Evolutionary conservation across 2,113 vertebrate species (phyloP), one percentile per base, ranked within the genome.

Genomic region (Centropristis striata): DNA sequence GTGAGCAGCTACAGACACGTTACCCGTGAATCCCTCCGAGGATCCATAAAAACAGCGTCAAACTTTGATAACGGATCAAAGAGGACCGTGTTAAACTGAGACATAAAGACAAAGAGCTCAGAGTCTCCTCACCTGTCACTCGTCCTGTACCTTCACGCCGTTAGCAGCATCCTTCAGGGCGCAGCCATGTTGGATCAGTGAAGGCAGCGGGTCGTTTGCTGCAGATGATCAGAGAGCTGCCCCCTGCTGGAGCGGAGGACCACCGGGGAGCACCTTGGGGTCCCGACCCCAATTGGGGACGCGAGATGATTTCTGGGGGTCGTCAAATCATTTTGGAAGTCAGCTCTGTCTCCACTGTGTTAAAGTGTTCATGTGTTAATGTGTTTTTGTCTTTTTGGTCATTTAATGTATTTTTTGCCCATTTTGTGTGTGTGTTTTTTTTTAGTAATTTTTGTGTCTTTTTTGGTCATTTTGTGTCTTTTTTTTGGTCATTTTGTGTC

Each of bases 171-270:
- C 79, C 74, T 65, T 65, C 85, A 87, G 93, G 91, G 93, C 86
- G 93, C 92, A 88, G 93, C 75, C 93, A 94, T 94, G 23, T 94
- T 94, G 83, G 78, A 79, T 81, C 36, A 25, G 11, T 66, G 57
- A 69, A 50, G 36, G 10, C 7, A 9, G 71, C 11, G 0, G 4
- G 1, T 0, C 10, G 42, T 8, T 11, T 5, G 57, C 46, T 15
- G 63, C 73, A 1, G 47, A 0, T 4, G 0, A 0, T 37, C 54
- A 8, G 11, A 1, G 54, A 1, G 13, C 54, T 47, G 90, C 86
- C 90, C 0, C 84, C 92, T 87, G 75, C 60, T 63, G 92, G 71
- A 1, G 16, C 0, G 92, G 91, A 91, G 92, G 90, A 64, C 64
- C 14, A 78, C 1, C 39, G 57, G 49, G n/a, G n/a, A n/a, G n/a